These are phyloP conservation scores for Tympanuchus pallidicinctus DNA, from an alignment of 2,113 vertebrate genomes.

Conservation along the genomic window DNA sequence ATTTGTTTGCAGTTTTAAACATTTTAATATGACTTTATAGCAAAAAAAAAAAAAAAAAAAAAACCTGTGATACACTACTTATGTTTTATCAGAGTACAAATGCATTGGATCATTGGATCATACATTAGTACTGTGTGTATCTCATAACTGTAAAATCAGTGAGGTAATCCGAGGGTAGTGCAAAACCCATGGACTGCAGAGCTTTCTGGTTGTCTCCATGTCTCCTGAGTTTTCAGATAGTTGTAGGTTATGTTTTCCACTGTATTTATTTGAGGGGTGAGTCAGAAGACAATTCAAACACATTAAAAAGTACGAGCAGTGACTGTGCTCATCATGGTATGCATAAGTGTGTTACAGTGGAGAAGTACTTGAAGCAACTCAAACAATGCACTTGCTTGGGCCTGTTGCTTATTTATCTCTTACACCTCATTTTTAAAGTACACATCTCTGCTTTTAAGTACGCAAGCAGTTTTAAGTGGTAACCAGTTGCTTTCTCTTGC, in stretches of 20 bases:
- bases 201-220: background rate
- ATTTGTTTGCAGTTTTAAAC: background rate
- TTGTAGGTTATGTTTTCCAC: background rate
- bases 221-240: background rate
- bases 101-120: background rate
- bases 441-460: background rate
- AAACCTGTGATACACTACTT: background rate
- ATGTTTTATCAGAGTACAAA: background rate
- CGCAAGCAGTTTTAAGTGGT: background rate
- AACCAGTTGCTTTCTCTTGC: background rate
- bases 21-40: background rate
- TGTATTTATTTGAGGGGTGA: background rate
- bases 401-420: background rate
- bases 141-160: background rate
- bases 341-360: background rate
- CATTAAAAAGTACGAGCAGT: background rate
- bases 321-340: background rate
- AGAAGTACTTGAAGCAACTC: background rate
- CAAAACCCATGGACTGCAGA: background rate
- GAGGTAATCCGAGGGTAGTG: background rate
- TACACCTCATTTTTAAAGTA: background rate
- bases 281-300: background rate
- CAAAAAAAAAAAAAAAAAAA: background rate
- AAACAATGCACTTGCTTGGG: background rate
- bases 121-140: accelerated